Percentiles rank a stretch among this genome's conserved stretches.
Evolutionary conservation across 2,888 invertebrate species (phyloP).

Genomic region (Galeopsomyia nigrocyanea): DNA sequence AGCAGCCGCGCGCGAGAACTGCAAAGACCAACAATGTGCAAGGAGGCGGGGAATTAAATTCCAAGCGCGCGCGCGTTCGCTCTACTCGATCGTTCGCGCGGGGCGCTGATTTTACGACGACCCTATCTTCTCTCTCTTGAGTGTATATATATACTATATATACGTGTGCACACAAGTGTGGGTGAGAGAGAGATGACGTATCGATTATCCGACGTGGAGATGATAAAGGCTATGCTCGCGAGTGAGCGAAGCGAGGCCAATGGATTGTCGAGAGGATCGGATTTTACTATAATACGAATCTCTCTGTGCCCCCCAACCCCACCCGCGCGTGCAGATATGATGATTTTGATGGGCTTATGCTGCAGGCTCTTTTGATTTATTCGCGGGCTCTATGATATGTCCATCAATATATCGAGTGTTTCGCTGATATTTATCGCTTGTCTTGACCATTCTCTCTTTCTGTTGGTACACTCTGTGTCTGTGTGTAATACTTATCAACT

Average conservation of each 20-base stretch:
- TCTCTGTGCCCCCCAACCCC: too few species aligned
- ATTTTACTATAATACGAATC: conserved; percentile 28
- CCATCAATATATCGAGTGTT: background rate
- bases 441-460: too few species aligned
- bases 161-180: background rate
- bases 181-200: conserved; percentile 27
- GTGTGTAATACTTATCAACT: too few species aligned
- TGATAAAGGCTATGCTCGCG: conserved; percentile 10
- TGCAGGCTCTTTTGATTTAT: background rate
- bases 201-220: conserved; percentile 22
- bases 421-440: too few species aligned
- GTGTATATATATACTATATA: background rate
- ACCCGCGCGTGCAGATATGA: conserved; percentile 6
- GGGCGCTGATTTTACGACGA: conserved; percentile 33
- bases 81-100: background rate
- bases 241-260: background rate
- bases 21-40: background rate
- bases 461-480: too few species aligned
- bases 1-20: background rate
- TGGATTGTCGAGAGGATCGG: conserved; percentile 23
- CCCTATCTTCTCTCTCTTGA: background rate
- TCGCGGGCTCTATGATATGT: background rate
- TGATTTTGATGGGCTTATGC: conserved; percentile 28
- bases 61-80: conserved; percentile 13
- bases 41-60: conserved; percentile 28